Conservation (phyloP, 2,113 vertebrate genomes). For the Scomber japonicus region DNA sequence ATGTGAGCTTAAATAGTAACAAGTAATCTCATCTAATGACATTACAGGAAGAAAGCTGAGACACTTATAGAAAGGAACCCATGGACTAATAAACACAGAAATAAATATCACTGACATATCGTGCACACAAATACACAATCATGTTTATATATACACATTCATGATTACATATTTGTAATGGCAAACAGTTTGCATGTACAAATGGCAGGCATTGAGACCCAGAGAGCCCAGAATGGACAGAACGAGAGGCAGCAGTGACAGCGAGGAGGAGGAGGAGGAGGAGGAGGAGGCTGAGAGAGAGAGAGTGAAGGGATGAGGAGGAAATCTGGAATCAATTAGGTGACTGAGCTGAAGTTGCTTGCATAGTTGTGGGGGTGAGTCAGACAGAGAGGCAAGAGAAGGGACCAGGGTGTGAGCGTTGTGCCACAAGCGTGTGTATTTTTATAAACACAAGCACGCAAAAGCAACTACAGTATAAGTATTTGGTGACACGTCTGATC, state of each 20-base stretch:
- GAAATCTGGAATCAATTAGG: conserved; percentile 85
- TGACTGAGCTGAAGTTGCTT: conserved; percentile 77
- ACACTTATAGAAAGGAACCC: background rate
- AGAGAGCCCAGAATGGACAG: conserved; percentile 47
- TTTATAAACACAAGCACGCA: conserved; percentile 44
- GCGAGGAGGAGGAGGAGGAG: conserved; percentile 45
- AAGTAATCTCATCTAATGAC: conserved; percentile 3
- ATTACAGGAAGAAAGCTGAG: background rate
- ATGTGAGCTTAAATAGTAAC: background rate
- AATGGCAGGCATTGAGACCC: conserved; percentile 58
- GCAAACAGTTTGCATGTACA: conserved; percentile 16
- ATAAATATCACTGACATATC: background rate
- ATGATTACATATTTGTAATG: background rate
- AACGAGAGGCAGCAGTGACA: conserved; percentile 63
- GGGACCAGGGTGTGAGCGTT: conserved; percentile 61
- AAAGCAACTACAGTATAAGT: conserved; percentile 8
- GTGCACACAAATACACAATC: background rate
- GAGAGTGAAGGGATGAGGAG: conserved; percentile 63
- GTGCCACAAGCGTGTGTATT: conserved; percentile 51
- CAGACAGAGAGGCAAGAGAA: conserved; percentile 68
- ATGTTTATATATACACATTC: background rate
- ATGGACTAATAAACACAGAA: too few relatives aligned
- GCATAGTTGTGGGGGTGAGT: conserved; percentile 83
- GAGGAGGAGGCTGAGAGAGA: conserved; percentile 40
- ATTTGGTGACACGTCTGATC: background rate